A percentile compares a stretch with the other conserved stretches of the same genome.
phyloP scores from a whole-genome alignment of 2,113 vertebrate species.

The Callionymus lyra region DNA sequence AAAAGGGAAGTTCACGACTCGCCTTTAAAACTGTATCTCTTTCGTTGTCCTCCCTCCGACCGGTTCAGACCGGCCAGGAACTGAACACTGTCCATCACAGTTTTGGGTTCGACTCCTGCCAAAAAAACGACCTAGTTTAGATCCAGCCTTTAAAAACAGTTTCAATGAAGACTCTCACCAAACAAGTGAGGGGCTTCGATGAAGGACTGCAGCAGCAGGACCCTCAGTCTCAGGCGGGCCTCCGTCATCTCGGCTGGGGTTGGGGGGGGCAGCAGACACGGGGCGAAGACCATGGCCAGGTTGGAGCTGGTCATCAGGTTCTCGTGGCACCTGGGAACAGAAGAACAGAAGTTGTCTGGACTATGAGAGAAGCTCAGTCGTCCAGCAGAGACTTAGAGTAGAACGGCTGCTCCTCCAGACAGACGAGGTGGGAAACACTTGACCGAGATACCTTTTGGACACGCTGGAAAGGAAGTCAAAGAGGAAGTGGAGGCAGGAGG shows the following conservation, averaged over 20 bases:
- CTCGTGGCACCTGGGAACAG: constrained; percentile 65
- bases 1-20: constrained; percentile 34
- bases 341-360: background rate
- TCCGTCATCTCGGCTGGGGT: constrained; percentile 75
- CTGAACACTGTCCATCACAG: constrained; percentile 74
- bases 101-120: constrained; percentile 75
- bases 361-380: no score
- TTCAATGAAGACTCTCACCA: constrained; percentile 52
- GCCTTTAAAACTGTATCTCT: constrained; percentile 74
- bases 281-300: constrained; percentile 80
- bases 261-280: constrained; percentile 77
- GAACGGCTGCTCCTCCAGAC: no score
- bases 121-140: background rate
- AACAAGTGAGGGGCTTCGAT: constrained; percentile 77
- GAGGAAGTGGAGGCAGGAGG: constrained; percentile 73
- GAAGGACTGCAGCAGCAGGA: constrained; percentile 69
- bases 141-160: background rate
- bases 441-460: constrained; percentile 69
- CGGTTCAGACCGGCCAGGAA: constrained; percentile 70
- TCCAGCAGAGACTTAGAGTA: no score
- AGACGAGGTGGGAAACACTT: background rate
- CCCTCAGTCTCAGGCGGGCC: constrained; percentile 72
- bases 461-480: constrained; percentile 78
- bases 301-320: constrained; percentile 88
- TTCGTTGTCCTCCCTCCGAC: constrained; percentile 54